Evolutionary conservation across 2,888 invertebrate species (phyloP).

Genomic region (Lasioglossum pauxillum): DNA sequence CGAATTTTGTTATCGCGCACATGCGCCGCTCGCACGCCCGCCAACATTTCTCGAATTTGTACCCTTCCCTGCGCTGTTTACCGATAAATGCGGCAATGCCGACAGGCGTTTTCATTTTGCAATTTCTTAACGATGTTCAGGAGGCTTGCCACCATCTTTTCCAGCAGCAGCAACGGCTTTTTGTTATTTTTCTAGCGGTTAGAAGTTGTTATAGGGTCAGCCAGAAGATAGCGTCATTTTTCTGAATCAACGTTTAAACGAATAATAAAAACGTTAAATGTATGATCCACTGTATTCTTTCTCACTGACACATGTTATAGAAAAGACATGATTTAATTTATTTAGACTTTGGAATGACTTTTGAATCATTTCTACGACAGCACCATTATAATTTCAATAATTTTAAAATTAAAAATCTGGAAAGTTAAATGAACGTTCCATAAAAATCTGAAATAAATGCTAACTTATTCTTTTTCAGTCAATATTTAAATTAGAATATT

Average conservation of each 20-base stretch:
- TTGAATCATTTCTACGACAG: no score
- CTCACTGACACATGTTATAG: background rate
- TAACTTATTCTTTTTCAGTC: background rate
- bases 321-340: no score
- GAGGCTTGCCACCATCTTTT: background rate
- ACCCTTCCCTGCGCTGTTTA: background rate
- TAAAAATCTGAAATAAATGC: background rate
- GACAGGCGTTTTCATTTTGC: background rate
- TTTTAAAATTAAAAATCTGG: no score
- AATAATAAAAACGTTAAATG: background rate
- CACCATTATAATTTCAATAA: no score
- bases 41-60: background rate
- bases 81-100: background rate
- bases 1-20: conserved; percentile 43
- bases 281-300: background rate
- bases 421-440: background rate
- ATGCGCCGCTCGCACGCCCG: conserved; percentile 11
- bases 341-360: no score
- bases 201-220: background rate
- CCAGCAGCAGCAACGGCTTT: background rate
- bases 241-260: background rate
- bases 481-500: background rate
- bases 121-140: background rate
- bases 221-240: background rate
- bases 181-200: background rate